Base-by-base conservation (phyloP, 2,888 invertebrate species). In the Leistus spinibarbis region DNA sequence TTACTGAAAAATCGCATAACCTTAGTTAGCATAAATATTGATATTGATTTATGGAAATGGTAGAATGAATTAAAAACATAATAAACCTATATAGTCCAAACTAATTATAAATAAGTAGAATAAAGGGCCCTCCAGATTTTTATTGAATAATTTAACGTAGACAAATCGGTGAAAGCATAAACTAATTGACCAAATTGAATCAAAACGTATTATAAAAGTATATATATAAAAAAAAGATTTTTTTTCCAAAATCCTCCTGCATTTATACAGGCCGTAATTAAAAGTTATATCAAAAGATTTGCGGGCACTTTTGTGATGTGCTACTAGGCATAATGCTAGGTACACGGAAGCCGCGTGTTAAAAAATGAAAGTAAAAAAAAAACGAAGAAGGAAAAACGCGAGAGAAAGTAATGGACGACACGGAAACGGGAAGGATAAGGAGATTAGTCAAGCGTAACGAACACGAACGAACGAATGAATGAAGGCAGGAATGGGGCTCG, bases 251-350 rank as follows among this genome's bases (percentile, higher is more conserved):
- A 62, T 63, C 62, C 23, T 22, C 17, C 9, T 62, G 54, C 16
- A 40, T 60, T 16, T 23, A 62, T 40, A 70, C 60, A 62, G 23
- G 63, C 40, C 70, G 70, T 70, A 70, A 70, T 70, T 70, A 70
- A 70, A 70, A 70, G 63, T 63, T 62, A 70, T 70, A 70, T 70
- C 53, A 70, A 70, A 70, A 70, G 70, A 70, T 70, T 70, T 70
- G 70, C 63, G 63, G 63, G 62, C 7, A 23, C 70, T 63, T 69
- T 70, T 70, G 63, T 70, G 70, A 63, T 1, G 40, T 40, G 7
- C 10, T 40, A 40, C 40, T 40, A 40, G 40, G 40, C 13, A 40
- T 40, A 13, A n/a, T n/a, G n/a, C n/a, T 40, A 40, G 10, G 40
- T 40, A 40, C 40, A 40, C 13, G 13, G 7, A 40, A 2, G 53